Percentiles rank a stretch among this genome's conserved stretches.
These are phyloP conservation scores for Drosophila conformis DNA, from an alignment of 2,888 invertebrate genomes.

Conservation along the genomic window DNA sequence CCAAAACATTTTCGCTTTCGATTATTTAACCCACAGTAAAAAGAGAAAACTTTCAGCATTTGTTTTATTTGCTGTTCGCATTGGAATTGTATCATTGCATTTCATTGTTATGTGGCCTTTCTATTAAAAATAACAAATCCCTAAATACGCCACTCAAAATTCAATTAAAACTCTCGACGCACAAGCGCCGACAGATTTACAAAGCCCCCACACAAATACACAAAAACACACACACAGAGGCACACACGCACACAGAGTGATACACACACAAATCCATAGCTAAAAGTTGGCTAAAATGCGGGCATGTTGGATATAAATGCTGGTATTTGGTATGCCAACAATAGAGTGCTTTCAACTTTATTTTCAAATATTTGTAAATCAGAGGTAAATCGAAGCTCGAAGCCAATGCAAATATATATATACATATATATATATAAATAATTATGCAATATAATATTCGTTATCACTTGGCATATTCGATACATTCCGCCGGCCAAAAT, in stretches of 20 bases:
- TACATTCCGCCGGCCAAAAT: conserved; percentile 28
- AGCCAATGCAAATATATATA: neutral
- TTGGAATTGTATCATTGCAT: conserved; percentile 45
- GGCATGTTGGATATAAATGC: conserved; percentile 7
- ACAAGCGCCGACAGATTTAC: conserved; percentile 69
- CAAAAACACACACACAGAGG: conserved; percentile 22
- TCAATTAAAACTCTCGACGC: conserved; percentile 77
- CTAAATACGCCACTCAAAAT: conserved; percentile 78
- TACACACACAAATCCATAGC: conserved; percentile 32
- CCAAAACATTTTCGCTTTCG: conserved; percentile 15
- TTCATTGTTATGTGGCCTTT: conserved; percentile 53
- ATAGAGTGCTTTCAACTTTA: conserved; percentile 55
- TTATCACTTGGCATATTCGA: conserved; percentile 48
- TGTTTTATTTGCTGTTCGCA: conserved; percentile 30
- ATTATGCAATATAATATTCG: conserved; percentile 49
- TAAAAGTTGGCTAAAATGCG: conserved; percentile 23
- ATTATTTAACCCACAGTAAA: conserved; percentile 22
- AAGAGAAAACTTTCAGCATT: conserved; percentile 22
- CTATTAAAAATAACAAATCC: conserved; percentile 79
- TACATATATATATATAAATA: conserved; percentile 17
- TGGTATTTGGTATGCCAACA: conserved; percentile 44
- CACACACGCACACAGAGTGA: conserved; percentile 26
- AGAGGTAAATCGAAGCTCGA: conserved; percentile 41
- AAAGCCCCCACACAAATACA: conserved; percentile 28
- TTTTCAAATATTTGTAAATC: conserved; percentile 51